A percentile compares a stretch with the other conserved stretches of the same genome.
These are phyloP conservation scores for Pionites leucogaster DNA, from an alignment of 2,113 vertebrate genomes.

Conservation along the genomic window DNA sequence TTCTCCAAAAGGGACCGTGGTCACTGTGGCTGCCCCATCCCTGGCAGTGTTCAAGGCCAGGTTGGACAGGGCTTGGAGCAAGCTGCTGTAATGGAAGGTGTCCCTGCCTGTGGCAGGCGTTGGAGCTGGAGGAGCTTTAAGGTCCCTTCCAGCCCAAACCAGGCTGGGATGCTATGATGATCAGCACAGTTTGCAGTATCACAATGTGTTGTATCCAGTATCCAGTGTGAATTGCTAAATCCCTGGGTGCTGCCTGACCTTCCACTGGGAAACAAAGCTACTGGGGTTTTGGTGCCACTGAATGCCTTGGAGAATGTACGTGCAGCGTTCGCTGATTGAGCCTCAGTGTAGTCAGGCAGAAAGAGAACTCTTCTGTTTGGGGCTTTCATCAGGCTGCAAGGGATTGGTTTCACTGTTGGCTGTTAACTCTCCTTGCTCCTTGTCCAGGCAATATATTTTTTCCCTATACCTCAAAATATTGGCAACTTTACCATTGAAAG, in stretches of 20 bases:
- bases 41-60: not conserved
- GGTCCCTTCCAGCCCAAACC: not conserved
- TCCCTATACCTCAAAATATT: fast-evolving
- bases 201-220: fast-evolving
- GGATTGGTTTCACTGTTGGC: not conserved
- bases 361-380: not conserved
- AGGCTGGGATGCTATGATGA: not conserved
- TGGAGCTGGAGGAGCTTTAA: not conserved
- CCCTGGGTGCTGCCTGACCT: not conserved
- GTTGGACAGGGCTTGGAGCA: not conserved
- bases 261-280: not conserved
- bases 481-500: not conserved
- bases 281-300: not conserved
- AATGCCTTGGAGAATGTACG: fast-evolving
- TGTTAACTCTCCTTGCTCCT: not conserved
- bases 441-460: not conserved
- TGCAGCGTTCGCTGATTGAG: not conserved
- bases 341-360: fast-evolving
- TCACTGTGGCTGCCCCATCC: not conserved
- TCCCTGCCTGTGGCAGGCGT: not conserved
- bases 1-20: not conserved
- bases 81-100: not conserved
- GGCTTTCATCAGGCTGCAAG: not conserved
- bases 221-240: not conserved
- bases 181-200: not conserved